Base-by-base conservation (phyloP, 2,888 invertebrate species). In the Andrena bucephala region DNA sequence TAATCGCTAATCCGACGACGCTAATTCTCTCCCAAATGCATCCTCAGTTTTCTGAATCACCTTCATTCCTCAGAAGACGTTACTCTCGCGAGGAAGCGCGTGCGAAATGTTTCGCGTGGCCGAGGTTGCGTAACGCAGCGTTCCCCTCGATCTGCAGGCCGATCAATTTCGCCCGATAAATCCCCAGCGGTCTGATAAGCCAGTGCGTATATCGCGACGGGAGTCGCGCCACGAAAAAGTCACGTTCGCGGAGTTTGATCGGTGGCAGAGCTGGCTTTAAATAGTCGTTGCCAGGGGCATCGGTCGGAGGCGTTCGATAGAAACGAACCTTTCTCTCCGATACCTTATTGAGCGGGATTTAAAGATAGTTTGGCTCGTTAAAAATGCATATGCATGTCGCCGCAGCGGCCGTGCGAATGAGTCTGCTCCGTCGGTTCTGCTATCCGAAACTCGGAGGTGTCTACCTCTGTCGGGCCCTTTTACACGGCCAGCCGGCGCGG, bases 391-490 rank as follows among this genome's bases (percentile, higher is more conserved):
- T 42, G 29, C 42, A 48, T 71, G 77, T 79, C 54, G 68, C 60
- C 42, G 57, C 71, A 33, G 59, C 77, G 72, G 54, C 54, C 42
- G 60, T 29, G 16, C 13, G 63, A 77, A 75, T 62, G 70, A 67
- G 52, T 36, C 42, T 20, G 48, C 31, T 24, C 48, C 52, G 67
- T 2, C 16, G n/a, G n/a, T 50, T 33, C 27, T 16, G 42, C 27
- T 48, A 66, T 54, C 66, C 63, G 66, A 60, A 72, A 82, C 62
- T 29, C 52, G 33, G 24, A 59, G 57, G 88, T 88, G 88, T 79
- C 88, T 89, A 87, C 88, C 89, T 88, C 88, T 88, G 62, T 31
- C 77, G 88, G 88, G 60, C 36, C 7, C 6, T n/a, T n/a, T 52
- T 31, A 36, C 16, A 75, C 54, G 27, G 63, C 8, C 16, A 8